phyloP scores from a whole-genome alignment of 2,888 invertebrate species.

The Incurvaria masculella region DNA sequence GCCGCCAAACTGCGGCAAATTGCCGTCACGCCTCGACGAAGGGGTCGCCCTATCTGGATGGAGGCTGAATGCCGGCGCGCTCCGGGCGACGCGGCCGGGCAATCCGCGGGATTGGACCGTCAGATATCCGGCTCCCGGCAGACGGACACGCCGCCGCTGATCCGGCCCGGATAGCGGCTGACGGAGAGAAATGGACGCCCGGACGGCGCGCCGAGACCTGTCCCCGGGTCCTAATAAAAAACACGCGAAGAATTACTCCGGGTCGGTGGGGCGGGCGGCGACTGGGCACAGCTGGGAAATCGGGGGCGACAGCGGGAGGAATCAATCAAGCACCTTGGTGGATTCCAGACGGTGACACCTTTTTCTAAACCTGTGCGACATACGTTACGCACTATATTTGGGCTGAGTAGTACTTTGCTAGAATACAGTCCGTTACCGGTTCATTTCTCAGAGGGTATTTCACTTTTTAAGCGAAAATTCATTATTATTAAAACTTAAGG shows the following conservation, averaged over 20 bases:
- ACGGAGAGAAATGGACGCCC: conserved; percentile 49
- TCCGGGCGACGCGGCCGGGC: not conserved
- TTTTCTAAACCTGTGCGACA: too few species aligned
- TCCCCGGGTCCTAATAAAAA: not conserved
- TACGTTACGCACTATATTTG: too few species aligned
- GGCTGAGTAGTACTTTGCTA: too few species aligned
- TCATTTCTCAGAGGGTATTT: too few species aligned
- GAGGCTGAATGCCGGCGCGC: not conserved
- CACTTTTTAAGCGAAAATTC: too few species aligned
- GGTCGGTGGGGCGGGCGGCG: not conserved
- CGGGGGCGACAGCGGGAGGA: not conserved
- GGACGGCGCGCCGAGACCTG: conserved; percentile 9
- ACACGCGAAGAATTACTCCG: not conserved
- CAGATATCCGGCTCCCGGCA: conserved; percentile 1
- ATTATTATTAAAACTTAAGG: too few species aligned
- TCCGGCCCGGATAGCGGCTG: conserved; percentile 37
- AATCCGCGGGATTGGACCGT: conserved; percentile 1
- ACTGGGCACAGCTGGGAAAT: not conserved
- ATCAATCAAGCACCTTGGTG: not conserved
- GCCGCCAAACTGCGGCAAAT: too few species aligned
- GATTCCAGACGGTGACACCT: not conserved
- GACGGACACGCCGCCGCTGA: not conserved
- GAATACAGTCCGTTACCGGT: too few species aligned
- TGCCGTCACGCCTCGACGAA: too few species aligned
- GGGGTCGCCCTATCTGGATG: not conserved